Evolutionary conservation across 2,797 vertebrate species (phyloP).

Genomic region (Astyanax mexicanus): DNA sequence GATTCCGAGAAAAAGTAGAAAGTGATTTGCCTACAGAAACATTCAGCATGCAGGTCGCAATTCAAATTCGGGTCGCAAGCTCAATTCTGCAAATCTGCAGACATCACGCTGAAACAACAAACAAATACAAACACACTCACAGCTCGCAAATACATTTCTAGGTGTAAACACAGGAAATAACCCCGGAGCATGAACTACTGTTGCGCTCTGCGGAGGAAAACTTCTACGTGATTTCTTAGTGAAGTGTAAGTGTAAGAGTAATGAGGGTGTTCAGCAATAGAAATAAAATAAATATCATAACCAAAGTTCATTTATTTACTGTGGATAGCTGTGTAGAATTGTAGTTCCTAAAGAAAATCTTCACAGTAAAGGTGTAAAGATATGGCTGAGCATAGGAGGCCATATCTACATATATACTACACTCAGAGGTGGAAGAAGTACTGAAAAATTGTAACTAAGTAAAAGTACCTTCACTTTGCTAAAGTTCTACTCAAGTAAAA

Average conservation of each 20-base stretch:
- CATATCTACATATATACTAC: no score
- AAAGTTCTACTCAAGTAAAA: no score
- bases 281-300: not conserved
- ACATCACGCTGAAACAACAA: conserved; percentile 21
- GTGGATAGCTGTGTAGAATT: not conserved
- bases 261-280: not conserved
- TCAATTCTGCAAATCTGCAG: conserved; percentile 17
- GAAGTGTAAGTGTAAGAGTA: not conserved
- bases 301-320: not conserved
- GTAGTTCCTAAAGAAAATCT: no score
- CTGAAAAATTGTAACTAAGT: no score
- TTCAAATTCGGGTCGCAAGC: conserved; percentile 34
- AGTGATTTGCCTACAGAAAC: conserved; percentile 12
- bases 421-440: no score
- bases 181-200: conserved; percentile 3
- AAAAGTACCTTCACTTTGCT: no score
- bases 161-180: conserved; percentile 40
- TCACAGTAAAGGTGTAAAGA: no score
- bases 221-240: not conserved
- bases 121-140: conserved; percentile 38
- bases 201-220: not conserved
- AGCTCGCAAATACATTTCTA: conserved; percentile 19
- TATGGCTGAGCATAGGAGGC: no score
- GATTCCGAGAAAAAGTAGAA: not conserved
- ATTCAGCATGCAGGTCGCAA: conserved; percentile 3